Percentiles rank a stretch among this genome's conserved stretches.
Conservation (phyloP, 2,797 vertebrate species). For the Podargus strigoides region DNA sequence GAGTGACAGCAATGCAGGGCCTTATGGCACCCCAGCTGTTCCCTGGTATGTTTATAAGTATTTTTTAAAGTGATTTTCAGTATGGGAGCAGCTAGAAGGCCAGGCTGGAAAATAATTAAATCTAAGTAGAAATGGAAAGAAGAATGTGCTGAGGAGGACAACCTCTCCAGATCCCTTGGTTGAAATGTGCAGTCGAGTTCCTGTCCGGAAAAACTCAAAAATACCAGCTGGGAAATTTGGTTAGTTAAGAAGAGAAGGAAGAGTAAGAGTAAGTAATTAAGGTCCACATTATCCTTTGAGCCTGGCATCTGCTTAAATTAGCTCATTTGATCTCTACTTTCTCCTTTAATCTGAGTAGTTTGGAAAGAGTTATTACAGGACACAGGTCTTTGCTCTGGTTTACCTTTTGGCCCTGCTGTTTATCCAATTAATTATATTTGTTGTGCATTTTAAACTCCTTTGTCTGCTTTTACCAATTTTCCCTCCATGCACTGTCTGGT, state of each 20-base stretch:
- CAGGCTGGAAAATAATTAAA: not conserved
- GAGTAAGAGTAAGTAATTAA: conserved; percentile 28
- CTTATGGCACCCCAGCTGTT: not conserved
- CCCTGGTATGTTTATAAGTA: not conserved
- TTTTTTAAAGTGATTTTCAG: not conserved
- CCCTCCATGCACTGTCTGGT: not conserved
- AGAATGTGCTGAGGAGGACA: not conserved
- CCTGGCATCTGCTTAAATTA: conserved; percentile 28
- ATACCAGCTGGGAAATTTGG: not conserved
- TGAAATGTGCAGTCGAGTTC: not conserved
- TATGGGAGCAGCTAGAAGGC: not conserved
- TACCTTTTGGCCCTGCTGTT: not conserved
- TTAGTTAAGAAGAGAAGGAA: not conserved
- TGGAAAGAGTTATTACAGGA: conserved; percentile 19
- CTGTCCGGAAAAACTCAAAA: conserved; percentile 32
- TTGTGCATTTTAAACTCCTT: not conserved
- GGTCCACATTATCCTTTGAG: not conserved
- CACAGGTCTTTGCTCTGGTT: not conserved
- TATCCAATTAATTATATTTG: conserved; percentile 30
- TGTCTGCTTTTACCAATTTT: not conserved
- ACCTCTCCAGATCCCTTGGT: not conserved
- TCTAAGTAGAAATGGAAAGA: not conserved
- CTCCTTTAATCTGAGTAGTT: conserved; percentile 25
- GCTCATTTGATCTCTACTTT: conserved; percentile 36
- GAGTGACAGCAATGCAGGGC: not conserved